phyloP scores from a whole-genome alignment of 2,888 invertebrate species.

The Unio delphinus region DNA sequence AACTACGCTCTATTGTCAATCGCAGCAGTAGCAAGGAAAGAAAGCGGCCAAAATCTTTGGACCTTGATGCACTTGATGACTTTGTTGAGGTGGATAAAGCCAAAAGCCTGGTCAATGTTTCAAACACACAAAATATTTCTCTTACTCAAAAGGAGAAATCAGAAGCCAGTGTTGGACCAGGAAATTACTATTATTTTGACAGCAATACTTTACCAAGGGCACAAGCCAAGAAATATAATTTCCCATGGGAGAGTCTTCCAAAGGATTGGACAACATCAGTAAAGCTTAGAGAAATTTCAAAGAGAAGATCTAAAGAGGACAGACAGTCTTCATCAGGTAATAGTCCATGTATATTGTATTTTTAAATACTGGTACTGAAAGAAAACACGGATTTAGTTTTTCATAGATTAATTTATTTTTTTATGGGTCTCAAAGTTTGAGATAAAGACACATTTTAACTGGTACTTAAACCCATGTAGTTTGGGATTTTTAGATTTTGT shows the following conservation, averaged over 20 bases:
- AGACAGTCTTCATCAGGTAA: conserved; percentile 67
- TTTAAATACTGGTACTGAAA: too few relatives aligned
- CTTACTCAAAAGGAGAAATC: conserved; percentile 24
- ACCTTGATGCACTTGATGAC: conserved; percentile 47
- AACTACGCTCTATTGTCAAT: conserved; percentile 52
- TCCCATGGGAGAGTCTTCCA: conserved; percentile 64
- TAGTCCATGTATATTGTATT: not conserved
- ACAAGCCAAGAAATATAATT: conserved; percentile 57
- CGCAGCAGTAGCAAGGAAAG: conserved; percentile 31
- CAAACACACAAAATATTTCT: conserved; percentile 26
- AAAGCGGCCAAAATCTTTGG: conserved; percentile 57
- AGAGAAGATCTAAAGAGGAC: conserved; percentile 57
- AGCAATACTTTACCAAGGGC: conserved; percentile 58
- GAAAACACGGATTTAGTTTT: too few relatives aligned
- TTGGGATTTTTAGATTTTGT: too few relatives aligned
- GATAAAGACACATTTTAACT: too few relatives aligned
- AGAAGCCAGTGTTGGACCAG: conserved; percentile 44
- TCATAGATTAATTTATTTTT: too few relatives aligned
- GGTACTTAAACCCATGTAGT: too few relatives aligned
- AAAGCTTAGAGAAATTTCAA: conserved; percentile 61
- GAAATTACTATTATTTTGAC: conserved; percentile 59
- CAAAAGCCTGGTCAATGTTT: conserved; percentile 49
- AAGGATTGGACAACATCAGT: conserved; percentile 67
- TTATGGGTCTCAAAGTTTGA: too few relatives aligned
- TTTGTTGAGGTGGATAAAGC: conserved; percentile 11